Evolutionary conservation across 2,113 vertebrate genomes (phyloP).

Genomic region (Lamprotornis superbus): DNA sequence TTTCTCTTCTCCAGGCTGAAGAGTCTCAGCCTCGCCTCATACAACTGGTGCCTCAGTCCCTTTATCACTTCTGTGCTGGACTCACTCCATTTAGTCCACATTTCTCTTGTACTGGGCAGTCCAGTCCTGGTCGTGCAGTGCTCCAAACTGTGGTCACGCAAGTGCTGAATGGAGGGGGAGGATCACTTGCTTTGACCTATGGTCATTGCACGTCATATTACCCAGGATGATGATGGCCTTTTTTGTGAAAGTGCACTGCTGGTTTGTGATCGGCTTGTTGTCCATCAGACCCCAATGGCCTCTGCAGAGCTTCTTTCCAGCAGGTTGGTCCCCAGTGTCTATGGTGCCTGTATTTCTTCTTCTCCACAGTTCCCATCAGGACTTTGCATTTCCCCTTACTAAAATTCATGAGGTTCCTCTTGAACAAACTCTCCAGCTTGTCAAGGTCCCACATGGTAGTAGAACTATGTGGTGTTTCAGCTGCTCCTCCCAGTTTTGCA

Average conservation of each 20-base stretch:
- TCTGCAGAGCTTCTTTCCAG: background rate
- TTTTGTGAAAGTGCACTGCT: background rate
- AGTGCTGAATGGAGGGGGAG: background rate
- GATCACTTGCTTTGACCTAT: background rate
- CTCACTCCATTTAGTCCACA: background rate
- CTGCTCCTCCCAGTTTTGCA: background rate
- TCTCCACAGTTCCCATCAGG: background rate
- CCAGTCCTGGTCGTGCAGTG: background rate
- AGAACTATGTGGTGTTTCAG: background rate
- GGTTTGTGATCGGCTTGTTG: background rate
- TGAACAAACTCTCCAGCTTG: background rate
- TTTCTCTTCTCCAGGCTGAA: background rate
- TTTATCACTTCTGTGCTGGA: background rate
- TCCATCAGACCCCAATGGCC: background rate
- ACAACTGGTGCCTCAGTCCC: background rate
- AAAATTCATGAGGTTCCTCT: background rate
- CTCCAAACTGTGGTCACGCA: background rate
- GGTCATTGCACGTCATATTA: background rate
- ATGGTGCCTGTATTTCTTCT: background rate
- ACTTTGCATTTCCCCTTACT: background rate
- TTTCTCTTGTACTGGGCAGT: background rate
- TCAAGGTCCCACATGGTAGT: background rate
- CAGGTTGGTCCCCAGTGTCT: background rate
- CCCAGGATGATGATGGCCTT: background rate
- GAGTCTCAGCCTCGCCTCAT: background rate